Conservation (phyloP, 2,888 invertebrate species). For the Yponomeuta sedellus region DNA sequence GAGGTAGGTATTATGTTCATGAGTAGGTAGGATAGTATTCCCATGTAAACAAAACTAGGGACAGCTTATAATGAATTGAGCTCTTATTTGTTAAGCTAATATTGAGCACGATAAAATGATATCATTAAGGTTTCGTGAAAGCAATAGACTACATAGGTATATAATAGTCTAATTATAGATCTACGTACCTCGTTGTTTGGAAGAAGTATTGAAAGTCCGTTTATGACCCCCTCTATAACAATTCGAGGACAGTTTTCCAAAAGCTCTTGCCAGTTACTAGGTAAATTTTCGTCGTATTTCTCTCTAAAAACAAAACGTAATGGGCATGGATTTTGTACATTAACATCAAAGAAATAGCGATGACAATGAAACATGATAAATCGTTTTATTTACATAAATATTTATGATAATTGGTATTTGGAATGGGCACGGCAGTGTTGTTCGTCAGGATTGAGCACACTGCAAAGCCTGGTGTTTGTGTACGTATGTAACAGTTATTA, state of each 20-base stretch:
- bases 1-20: too few relatives aligned
- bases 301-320: conserved; percentile 51
- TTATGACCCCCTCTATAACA: conserved; percentile 69
- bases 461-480: too few relatives aligned
- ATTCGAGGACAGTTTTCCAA: conserved; percentile 76
- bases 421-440: too few relatives aligned
- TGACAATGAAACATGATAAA: not conserved
- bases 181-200: conserved; percentile 53
- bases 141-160: not conserved
- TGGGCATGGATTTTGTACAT: not conserved
- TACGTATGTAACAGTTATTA: too few relatives aligned
- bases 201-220: conserved; percentile 67
- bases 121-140: not conserved
- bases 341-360: not conserved
- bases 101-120: not conserved
- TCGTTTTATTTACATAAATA: not conserved
- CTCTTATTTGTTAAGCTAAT: not conserved
- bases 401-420: not conserved
- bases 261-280: conserved; percentile 81
- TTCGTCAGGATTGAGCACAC: too few relatives aligned
- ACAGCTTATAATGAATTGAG: not conserved
- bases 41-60: too few relatives aligned
- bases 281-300: conserved; percentile 80
- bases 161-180: not conserved
- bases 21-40: too few relatives aligned